phyloP scores from a whole-genome alignment of 2,888 invertebrate species.

The Drosophila gaucha region DNA sequence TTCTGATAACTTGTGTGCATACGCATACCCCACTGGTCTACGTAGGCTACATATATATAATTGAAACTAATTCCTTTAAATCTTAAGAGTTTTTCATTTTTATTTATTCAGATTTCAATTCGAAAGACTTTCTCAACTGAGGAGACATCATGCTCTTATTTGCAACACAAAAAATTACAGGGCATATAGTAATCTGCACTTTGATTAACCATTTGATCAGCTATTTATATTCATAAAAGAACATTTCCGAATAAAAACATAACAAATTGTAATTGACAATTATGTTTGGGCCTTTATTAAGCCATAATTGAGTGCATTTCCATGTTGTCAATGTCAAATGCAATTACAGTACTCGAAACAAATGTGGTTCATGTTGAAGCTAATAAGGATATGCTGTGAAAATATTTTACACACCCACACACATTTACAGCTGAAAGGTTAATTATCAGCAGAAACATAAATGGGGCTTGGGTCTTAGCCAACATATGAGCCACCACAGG shows the following conservation, averaged over 20 bases:
- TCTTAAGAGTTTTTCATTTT: neutral
- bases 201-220: slow-evolving; percentile 2
- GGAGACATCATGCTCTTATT: too few species aligned
- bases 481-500: slow-evolving; percentile 8
- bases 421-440: slow-evolving; percentile 60
- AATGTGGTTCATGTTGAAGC: slow-evolving; percentile 37
- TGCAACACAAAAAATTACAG: neutral
- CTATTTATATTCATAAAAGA: neutral
- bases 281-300: neutral
- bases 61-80: too few species aligned
- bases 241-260: neutral
- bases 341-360: slow-evolving; percentile 40
- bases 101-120: neutral
- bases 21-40: too few species aligned
- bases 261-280: slow-evolving; percentile 3
- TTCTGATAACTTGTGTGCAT: too few species aligned
- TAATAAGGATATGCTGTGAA: slow-evolving; percentile 21
- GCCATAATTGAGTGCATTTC: slow-evolving; percentile 60
- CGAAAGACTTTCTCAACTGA: neutral
- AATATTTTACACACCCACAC: slow-evolving; percentile 20
- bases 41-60: too few species aligned
- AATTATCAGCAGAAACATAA: slow-evolving; percentile 59
- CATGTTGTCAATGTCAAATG: slow-evolving; percentile 55
- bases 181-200: neutral
- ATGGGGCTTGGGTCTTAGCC: slow-evolving; percentile 19